These are phyloP conservation scores for Silurus aristotelis DNA, from an alignment of 2,797 vertebrate species.

Conservation along the genomic window DNA sequence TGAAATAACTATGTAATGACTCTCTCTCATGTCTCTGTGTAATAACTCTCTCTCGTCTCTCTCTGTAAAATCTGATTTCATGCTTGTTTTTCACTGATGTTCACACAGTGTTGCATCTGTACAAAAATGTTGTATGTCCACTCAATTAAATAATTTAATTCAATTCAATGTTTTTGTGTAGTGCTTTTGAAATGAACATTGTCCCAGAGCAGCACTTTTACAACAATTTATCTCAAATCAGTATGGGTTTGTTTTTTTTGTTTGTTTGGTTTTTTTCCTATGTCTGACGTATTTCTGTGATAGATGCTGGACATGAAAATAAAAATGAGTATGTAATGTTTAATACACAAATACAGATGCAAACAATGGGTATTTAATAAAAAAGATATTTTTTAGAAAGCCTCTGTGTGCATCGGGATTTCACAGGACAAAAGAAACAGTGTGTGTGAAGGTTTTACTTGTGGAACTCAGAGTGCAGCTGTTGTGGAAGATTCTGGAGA, in stretches of 20 bases:
- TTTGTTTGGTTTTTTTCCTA: too few relatives aligned
- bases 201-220: too few relatives aligned
- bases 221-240: too few relatives aligned
- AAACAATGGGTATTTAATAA: background rate
- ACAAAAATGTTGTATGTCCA: background rate
- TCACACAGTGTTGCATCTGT: background rate
- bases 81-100: background rate
- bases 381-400: background rate
- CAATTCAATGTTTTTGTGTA: too few relatives aligned
- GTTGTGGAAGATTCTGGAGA: background rate
- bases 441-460: background rate
- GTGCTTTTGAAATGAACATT: background rate
- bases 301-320: background rate
- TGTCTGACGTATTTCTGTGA: background rate
- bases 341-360: background rate
- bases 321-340: background rate
- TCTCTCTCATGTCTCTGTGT: too few relatives aligned
- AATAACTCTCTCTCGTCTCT: too few relatives aligned
- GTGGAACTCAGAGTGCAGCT: background rate
- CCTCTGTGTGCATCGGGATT: background rate
- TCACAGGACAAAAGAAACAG: background rate
- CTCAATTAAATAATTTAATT: too few relatives aligned
- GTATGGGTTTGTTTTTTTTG: too few relatives aligned
- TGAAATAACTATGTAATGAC: too few relatives aligned
- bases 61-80: background rate